Percentiles rank a stretch among this genome's conserved stretches.
These are phyloP conservation scores for Toxotes chatareus DNA, from an alignment of 2,113 vertebrate species.

Conservation along the genomic window DNA sequence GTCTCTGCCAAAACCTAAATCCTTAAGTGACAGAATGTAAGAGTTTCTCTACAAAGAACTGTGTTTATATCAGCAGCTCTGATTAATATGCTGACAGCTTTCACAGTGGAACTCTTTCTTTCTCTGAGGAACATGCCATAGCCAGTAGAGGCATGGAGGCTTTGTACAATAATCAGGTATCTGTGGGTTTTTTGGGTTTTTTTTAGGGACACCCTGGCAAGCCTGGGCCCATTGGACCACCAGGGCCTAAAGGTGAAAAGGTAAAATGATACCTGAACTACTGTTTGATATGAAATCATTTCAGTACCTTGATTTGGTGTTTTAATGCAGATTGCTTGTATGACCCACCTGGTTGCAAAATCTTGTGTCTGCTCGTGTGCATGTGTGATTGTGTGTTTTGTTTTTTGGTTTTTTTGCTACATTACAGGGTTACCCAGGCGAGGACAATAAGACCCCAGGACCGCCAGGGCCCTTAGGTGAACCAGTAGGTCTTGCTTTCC, in stretches of 20 bases:
- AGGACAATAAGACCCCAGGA: slow-evolving; percentile 91
- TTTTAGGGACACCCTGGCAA: slow-evolving; percentile 91
- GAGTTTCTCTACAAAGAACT: slow-evolving; percentile 15
- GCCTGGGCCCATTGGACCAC: slow-evolving; percentile 87
- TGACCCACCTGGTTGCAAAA: background rate
- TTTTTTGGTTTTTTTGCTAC: slow-evolving; percentile 26
- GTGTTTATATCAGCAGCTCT: slow-evolving; percentile 45
- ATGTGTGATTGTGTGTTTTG: slow-evolving; percentile 33
- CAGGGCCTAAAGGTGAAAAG: slow-evolving; percentile 98
- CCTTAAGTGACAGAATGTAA: slow-evolving; percentile 26
- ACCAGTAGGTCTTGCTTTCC: slow-evolving; percentile 99
- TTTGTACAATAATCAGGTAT: slow-evolving; percentile 14
- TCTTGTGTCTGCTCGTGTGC: background rate
- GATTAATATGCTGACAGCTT: slow-evolving; percentile 53
- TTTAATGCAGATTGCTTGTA: background rate
- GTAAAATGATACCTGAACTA: slow-evolving; percentile 77
- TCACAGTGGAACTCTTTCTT: slow-evolving; percentile 3
- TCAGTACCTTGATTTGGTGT: background rate
- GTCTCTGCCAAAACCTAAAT: slow-evolving; percentile 47
- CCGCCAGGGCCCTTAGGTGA: slow-evolving; percentile 97
- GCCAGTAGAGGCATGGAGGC: slow-evolving; percentile 12
- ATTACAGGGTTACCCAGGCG: slow-evolving; percentile 93
- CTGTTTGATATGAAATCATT: background rate
- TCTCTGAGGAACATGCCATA: slow-evolving; percentile 40
- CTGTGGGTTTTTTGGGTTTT: slow-evolving; percentile 56